These are phyloP conservation scores for Ecdyonurus torrentis DNA, from an alignment of 2,888 invertebrate species.

Conservation along the genomic window DNA sequence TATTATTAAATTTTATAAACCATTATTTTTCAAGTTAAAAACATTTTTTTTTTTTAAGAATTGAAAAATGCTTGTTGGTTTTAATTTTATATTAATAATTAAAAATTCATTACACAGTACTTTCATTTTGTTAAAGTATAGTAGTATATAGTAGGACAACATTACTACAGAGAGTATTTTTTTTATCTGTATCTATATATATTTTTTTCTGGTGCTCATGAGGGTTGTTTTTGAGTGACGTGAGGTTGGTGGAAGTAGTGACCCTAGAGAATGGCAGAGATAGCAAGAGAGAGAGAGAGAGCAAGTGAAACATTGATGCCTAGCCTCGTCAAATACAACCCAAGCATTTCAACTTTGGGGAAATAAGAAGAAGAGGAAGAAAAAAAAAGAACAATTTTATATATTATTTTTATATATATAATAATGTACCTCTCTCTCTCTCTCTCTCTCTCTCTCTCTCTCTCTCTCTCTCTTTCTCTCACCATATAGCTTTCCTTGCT, in stretches of 20 bases:
- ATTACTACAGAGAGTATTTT: not conserved
- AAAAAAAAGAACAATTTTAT: not conserved
- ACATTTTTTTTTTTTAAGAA: too few species aligned
- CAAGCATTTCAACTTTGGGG: not conserved
- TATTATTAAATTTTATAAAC: too few species aligned
- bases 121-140: too few species aligned
- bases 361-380: too few species aligned
- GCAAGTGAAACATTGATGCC: not conserved
- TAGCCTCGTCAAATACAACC: not conserved
- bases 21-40: too few species aligned
- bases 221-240: not conserved
- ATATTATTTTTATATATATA: not conserved
- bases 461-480: not conserved
- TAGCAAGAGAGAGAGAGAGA: not conserved
- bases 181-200: not conserved
- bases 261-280: not conserved
- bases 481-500: too few species aligned
- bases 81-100: too few species aligned
- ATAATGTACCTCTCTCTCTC: not conserved
- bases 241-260: not conserved
- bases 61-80: too few species aligned
- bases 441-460: not conserved
- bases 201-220: not conserved
- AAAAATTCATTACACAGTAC: too few species aligned
- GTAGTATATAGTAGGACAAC: too few species aligned